phyloP scores from a whole-genome alignment of 1,140 invertebrate species.

The Drosophila bipectinata region DNA sequence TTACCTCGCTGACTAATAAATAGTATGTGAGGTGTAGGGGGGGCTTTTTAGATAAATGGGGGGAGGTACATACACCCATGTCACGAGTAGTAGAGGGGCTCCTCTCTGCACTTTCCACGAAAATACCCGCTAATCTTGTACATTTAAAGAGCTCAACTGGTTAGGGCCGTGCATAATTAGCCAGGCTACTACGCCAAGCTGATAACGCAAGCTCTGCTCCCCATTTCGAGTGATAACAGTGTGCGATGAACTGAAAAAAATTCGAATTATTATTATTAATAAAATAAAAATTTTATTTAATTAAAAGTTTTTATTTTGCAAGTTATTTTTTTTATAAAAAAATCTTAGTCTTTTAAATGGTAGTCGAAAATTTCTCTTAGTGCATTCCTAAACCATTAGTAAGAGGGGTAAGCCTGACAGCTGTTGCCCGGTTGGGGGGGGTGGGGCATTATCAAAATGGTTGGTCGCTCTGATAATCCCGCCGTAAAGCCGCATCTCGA shows the following conservation, averaged over 20 bases:
- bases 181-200: slow-evolving; percentile 26
- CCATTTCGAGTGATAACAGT: neutral
- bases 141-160: slow-evolving; percentile 45
- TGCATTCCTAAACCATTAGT: neutral
- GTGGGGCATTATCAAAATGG: slow-evolving; percentile 6
- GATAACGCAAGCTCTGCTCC: slow-evolving; percentile 17
- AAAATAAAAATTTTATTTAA: no score
- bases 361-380: neutral
- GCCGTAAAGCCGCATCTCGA: slow-evolving; percentile 1
- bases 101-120: slow-evolving; percentile 1
- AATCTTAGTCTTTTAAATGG: no score
- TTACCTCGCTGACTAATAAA: slow-evolving; percentile 14
- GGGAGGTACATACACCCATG: neutral
- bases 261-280: no score
- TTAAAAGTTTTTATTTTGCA: no score
- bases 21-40: neutral
- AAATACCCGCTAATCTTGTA: slow-evolving; percentile 20
- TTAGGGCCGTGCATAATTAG: slow-evolving; percentile 44
- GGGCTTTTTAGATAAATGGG: slow-evolving; percentile 1
- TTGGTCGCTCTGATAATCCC: slow-evolving; percentile 18
- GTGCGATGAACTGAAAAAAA: neutral
- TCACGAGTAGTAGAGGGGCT: neutral
- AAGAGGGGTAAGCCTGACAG: neutral
- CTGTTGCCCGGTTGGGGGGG: neutral
- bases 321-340: no score